phyloP scores from a whole-genome alignment of 2,888 invertebrate species.

The Archaeoteleia sp. region DNA sequence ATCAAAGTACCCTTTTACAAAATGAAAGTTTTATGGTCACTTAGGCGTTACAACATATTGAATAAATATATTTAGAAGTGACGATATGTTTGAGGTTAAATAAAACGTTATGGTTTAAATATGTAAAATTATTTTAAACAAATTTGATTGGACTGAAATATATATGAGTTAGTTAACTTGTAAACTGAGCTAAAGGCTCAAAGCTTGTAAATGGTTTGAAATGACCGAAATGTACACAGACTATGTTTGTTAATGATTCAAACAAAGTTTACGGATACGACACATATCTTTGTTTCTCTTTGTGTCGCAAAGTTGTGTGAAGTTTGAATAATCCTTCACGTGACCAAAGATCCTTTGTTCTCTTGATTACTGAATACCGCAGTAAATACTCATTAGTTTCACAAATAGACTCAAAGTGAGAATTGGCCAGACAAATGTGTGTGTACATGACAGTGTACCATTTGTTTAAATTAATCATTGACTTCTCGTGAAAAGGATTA shows the following conservation, averaged over 20 bases:
- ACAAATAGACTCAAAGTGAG: slow-evolving; percentile 59
- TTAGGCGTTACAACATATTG: too few species aligned
- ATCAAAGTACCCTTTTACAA: too few species aligned
- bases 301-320: slow-evolving; percentile 18
- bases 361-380: slow-evolving; percentile 66
- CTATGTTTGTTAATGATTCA: slow-evolving; percentile 43
- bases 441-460: not conserved
- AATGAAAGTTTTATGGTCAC: too few species aligned
- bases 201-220: slow-evolving; percentile 20
- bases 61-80: too few species aligned
- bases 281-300: slow-evolving; percentile 36
- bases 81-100: too few species aligned
- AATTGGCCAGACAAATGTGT: slow-evolving; percentile 8
- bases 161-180: too few species aligned
- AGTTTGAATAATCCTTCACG: slow-evolving; percentile 60
- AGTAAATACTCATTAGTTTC: slow-evolving; percentile 67
- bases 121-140: too few species aligned
- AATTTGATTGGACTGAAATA: too few species aligned
- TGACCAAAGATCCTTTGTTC: slow-evolving; percentile 68
- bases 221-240: slow-evolving; percentile 15
- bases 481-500: too few species aligned
- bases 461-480: too few species aligned
- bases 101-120: too few species aligned
- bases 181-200: slow-evolving; percentile 3
- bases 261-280: slow-evolving; percentile 53